Percentiles rank a stretch among this genome's conserved stretches.
Evolutionary conservation across 2,888 invertebrate species (phyloP).

Genomic region (Eudasyphora cyanicolor): DNA sequence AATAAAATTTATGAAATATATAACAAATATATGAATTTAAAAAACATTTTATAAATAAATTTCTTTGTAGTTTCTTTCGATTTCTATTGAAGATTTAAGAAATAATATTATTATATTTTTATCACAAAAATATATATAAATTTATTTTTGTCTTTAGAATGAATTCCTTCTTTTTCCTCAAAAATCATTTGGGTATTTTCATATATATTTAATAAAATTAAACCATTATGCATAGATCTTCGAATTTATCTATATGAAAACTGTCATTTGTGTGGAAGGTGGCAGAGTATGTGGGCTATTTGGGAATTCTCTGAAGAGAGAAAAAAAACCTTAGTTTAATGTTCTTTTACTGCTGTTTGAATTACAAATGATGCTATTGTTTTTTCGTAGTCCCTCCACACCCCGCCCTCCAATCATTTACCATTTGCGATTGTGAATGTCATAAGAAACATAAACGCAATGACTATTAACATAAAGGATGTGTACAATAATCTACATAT

Average conservation of each 20-base stretch:
- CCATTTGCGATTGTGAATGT: slow-evolving; percentile 24
- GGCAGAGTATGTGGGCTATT: neutral
- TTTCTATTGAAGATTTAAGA: too few relatives aligned
- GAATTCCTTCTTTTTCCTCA: too few relatives aligned
- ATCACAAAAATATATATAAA: too few relatives aligned
- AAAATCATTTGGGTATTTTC: neutral
- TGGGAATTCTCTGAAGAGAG: neutral
- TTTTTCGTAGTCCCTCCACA: slow-evolving; percentile 25
- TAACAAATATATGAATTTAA: too few relatives aligned
- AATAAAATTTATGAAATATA: too few relatives aligned
- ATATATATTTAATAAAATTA: neutral
- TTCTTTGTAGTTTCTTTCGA: too few relatives aligned
- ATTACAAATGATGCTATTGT: slow-evolving; percentile 74
- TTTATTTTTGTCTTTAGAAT: too few relatives aligned
- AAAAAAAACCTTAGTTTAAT: slow-evolving; percentile 20
- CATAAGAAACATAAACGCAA: slow-evolving; percentile 19
- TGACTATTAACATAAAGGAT: slow-evolving; percentile 37
- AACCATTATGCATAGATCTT: slow-evolving; percentile 24
- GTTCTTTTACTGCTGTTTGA: slow-evolving; percentile 65
- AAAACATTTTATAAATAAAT: too few relatives aligned
- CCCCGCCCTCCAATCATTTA: neutral
- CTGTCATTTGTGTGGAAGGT: neutral
- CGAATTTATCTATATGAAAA: neutral
- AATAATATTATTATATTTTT: too few relatives aligned
- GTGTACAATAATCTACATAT: slow-evolving; percentile 45